Percentiles rank a stretch among this genome's conserved stretches.
Evolutionary conservation across 2,888 invertebrate genomes (phyloP).

Genomic region (Andrena hattorfiana): DNA sequence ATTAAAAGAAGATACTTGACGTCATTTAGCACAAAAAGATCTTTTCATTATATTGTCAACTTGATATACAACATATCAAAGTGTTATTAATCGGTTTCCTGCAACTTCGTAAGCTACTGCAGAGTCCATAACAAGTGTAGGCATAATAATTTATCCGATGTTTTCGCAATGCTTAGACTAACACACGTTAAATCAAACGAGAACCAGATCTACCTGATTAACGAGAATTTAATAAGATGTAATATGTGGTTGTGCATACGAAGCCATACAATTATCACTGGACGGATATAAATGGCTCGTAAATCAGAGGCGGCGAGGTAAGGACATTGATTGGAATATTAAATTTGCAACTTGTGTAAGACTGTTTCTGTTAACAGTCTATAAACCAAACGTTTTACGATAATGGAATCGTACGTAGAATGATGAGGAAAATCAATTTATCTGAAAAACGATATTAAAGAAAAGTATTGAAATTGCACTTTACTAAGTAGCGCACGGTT

Average conservation of each 20-base stretch:
- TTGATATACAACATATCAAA: constrained; percentile 1
- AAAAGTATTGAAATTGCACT: too few relatives aligned
- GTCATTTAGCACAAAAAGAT: constrained; percentile 17
- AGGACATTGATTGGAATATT: constrained; percentile 1
- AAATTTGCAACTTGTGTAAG: not conserved
- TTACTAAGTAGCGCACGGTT: too few relatives aligned
- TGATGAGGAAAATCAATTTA: too few relatives aligned
- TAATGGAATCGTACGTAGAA: too few relatives aligned
- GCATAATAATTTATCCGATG: not conserved
- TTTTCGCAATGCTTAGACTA: not conserved
- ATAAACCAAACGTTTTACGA: too few relatives aligned
- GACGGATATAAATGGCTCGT: not conserved
- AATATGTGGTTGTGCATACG: not conserved
- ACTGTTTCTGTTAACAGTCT: not conserved
- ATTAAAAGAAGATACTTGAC: constrained; percentile 12
- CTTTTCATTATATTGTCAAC: constrained; percentile 12
- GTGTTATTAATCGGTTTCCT: constrained; percentile 7
- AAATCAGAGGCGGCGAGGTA: not conserved
- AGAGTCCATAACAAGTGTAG: not conserved
- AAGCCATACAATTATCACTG: not conserved
- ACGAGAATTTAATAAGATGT: constrained; percentile 1
- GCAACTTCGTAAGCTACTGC: not conserved
- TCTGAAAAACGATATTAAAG: too few relatives aligned
- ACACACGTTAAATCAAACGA: not conserved
- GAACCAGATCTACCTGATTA: not conserved